Base-by-base conservation (phyloP, 2,113 vertebrate species). In the Rana temporaria region DNA sequence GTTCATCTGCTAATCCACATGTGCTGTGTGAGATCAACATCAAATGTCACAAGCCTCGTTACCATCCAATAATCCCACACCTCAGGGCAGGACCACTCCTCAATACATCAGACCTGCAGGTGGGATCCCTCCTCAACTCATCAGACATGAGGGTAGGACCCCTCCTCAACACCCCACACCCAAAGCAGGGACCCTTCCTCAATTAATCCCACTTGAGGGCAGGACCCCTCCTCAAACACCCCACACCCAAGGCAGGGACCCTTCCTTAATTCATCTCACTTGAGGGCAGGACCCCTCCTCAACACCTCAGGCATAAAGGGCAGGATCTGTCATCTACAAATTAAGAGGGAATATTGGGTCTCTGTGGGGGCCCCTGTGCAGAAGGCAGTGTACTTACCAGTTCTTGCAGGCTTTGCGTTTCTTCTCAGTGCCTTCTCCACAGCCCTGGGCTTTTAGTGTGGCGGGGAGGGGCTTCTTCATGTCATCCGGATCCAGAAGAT, bases 391-490 rank as follows among this genome's bases (percentile, higher is more conserved):
- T 16, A 86, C 94, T 94, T 78, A 98, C 98, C 98, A 99, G 90
- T 98, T 96, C 89, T 96, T 99, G 89, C 98, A 99, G 84, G 96
- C 97, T 88, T 96, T 98, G 88, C 94, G 97, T 88, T 96, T 99
- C 88, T 94, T 93, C 0, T 14, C 6, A 0, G 91, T 90, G 64
- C 90, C 88, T 19, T 95, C 94, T 62, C 96, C 97, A 84, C 98
- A 99, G 0, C 86, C 86, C 0, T 92, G 52, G 0, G 93, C 94
- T 86, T 89, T 92, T 53, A 99, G 93, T 34, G 96, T 97, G 0
- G 90, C 87, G 0, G 96, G 93, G 71, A 97, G 95, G 0, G 98
- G 97, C 84, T 97, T 99, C 89, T 96, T 97, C 66, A 98, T 87
- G 81, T 99, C 97, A 0, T 98, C 97, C 0, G 95, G 93, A 73